Percentiles rank a stretch among this genome's conserved stretches.
Conservation (phyloP, 2,797 vertebrate genomes). For the Furcifer pardalis region DNA sequence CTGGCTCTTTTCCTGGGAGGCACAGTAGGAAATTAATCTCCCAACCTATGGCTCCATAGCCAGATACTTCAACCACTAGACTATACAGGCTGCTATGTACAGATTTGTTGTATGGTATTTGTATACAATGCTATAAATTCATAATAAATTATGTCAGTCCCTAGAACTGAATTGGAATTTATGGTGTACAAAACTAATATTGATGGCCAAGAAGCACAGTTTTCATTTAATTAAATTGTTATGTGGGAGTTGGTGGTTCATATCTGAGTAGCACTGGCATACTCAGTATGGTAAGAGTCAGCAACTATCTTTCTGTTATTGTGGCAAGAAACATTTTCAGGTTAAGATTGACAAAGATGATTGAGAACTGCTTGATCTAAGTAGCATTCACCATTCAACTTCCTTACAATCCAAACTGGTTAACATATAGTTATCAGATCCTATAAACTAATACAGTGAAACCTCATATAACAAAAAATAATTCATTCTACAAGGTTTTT, state of each 20-base stretch:
- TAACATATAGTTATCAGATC: too few species aligned
- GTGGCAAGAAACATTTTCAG: not conserved
- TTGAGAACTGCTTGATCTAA: too few species aligned
- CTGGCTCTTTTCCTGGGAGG: too few species aligned
- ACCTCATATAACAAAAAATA: too few species aligned
- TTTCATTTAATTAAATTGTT: not conserved
- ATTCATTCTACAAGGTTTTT: too few species aligned
- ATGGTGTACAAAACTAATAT: not conserved
- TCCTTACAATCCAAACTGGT: too few species aligned
- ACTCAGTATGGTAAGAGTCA: not conserved
- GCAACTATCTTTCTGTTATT: not conserved
- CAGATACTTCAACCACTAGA: not conserved
- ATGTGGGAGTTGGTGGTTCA: not conserved
- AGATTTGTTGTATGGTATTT: not conserved
- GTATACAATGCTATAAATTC: not conserved
- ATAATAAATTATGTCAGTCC: not conserved
- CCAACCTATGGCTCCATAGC: too few species aligned
- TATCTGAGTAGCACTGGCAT: not conserved
- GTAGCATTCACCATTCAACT: too few species aligned
- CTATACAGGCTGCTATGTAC: not conserved
- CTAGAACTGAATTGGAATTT: not conserved
- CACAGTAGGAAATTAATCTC: too few species aligned
- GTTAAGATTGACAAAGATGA: too few species aligned
- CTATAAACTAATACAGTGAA: too few species aligned
- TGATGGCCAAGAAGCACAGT: not conserved